Conservation (phyloP, 1,140 invertebrate genomes). For the Wiebesia pumilae region DNA sequence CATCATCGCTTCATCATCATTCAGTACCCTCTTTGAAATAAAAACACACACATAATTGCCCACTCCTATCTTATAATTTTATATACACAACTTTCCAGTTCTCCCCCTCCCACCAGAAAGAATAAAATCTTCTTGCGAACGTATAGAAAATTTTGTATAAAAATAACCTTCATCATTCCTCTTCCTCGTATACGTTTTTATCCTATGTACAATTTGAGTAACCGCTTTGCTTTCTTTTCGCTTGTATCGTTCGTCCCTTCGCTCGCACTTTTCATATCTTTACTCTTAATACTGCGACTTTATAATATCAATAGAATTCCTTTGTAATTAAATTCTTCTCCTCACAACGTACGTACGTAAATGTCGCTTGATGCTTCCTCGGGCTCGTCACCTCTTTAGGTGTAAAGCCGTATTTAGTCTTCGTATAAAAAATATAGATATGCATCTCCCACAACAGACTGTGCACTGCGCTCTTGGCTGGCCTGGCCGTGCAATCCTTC, state of each 20-base stretch:
- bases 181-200: constrained; percentile 60
- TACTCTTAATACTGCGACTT: constrained; percentile 50
- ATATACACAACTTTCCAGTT: constrained; percentile 32
- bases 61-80: constrained; percentile 17
- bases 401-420: constrained; percentile 17
- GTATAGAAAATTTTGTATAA: constrained; percentile 74
- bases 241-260: background rate
- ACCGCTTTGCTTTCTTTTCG: constrained; percentile 37
- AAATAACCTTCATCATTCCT: constrained; percentile 66
- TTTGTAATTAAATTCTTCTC: constrained; percentile 13
- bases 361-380: background rate
- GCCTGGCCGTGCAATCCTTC: background rate
- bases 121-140: constrained; percentile 36
- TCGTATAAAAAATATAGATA: constrained; percentile 46
- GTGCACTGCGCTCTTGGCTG: background rate
- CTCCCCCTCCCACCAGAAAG: background rate
- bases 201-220: constrained; percentile 69
- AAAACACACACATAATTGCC: constrained; percentile 26
- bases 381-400: background rate
- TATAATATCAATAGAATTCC: constrained; percentile 52
- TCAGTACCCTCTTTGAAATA: background rate
- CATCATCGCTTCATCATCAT: background rate
- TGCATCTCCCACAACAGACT: background rate
- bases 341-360: constrained; percentile 7
- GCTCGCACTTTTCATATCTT: constrained; percentile 23